phyloP scores from a whole-genome alignment of 2,888 invertebrate genomes.

The Metallyticus violacea region DNA sequence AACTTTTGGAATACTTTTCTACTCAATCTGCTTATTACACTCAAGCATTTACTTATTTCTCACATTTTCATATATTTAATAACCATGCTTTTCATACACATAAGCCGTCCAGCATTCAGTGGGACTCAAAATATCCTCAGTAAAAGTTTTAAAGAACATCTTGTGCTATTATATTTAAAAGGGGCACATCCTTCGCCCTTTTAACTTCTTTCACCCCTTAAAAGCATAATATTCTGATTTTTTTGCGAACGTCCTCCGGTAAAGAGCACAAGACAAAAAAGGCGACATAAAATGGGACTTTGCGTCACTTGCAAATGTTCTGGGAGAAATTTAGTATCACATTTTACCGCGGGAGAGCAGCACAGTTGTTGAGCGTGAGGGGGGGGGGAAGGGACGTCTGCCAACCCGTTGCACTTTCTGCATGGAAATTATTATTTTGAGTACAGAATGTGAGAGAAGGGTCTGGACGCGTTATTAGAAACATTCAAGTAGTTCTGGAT shows the following conservation, averaged over 20 bases:
- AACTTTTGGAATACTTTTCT: too few relatives aligned
- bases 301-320: slow-evolving; percentile 10
- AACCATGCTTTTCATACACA: too few relatives aligned
- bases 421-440: neutral
- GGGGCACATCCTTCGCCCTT: neutral
- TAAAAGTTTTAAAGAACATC: neutral
- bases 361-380: neutral
- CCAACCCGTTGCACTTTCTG: neutral
- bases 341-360: neutral
- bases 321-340: neutral
- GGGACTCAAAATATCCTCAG: neutral
- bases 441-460: neutral
- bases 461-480: neutral
- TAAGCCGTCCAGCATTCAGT: too few relatives aligned
- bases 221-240: neutral
- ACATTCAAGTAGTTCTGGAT: neutral
- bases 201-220: neutral
- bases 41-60: too few relatives aligned
- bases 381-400: neutral
- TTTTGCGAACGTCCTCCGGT: neutral
- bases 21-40: too few relatives aligned
- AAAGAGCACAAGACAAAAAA: neutral
- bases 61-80: too few relatives aligned
- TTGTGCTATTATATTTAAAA: neutral
- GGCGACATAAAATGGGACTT: neutral